Evolutionary conservation across 37 sponge, comb jelly and placozoan species (phyloP), one percentile per base, ranked within the genome.

Genomic region (Eunapius fragilis): DNA sequence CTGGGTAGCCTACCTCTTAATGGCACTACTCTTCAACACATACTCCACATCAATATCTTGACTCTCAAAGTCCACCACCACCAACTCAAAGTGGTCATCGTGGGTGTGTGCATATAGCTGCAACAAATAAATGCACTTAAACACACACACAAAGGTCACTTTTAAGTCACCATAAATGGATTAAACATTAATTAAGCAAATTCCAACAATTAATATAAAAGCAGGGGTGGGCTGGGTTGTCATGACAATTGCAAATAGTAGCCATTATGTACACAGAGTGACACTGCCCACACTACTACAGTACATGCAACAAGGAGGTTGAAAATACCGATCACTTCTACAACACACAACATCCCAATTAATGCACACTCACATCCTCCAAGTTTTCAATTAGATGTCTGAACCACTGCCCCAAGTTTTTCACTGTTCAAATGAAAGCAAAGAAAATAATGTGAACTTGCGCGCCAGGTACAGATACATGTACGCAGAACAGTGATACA

Each of bases 1-100:
- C 22, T 58, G 33, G n/a, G 25, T 36, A 32, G 36, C 30, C 11
- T 48, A 87, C 88, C 82, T 87, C 35, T 72, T 80, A 25, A 87
- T 23, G 69, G 82, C 49, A 27, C 74, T 58, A 75, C 81, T 58
- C 70, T 41, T 77, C 47, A 90, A 38, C 35, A 77, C 77, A 25
- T 75, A 73, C 33, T 41, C 73, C 2, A 94, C 76, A 68, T 94
- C 80, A 27, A 90, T 37, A 58, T 94, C 94, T 32, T 75, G 31
- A 70, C 94, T 94, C 14, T 71, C 74, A 49, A 77, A 94, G 85
- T 94, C 94, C 70, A 90, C 85, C n/a, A 94, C 74, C 22, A 94
- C 49, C 49, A 94, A 32, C 7, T 87, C 26, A 30, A 94, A 94
- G 49, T 81, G 71, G 31, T 84, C 78, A 41, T 94, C 94, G 0